These are phyloP conservation scores for Bombus picipes DNA, from an alignment of 1,140 invertebrate species.

Conservation along the genomic window DNA sequence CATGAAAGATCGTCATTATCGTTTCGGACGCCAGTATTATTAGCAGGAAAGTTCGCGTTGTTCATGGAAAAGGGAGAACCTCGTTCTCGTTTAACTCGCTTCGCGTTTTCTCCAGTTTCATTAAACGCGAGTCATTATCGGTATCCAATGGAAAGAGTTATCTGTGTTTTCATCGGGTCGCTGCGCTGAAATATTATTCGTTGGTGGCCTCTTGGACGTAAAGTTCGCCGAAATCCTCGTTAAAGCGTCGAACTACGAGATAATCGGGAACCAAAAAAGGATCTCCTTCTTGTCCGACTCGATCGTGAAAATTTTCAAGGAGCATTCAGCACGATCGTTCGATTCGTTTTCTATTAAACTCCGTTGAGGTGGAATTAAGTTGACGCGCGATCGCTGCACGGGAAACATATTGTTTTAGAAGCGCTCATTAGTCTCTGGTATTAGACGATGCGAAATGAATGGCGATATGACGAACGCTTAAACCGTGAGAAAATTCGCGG, in stretches of 20 bases:
- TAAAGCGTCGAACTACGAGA: background rate
- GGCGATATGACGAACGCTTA: background rate
- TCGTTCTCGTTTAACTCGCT: background rate
- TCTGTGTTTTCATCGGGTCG: background rate
- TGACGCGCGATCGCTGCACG: background rate
- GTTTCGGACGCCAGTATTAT: background rate
- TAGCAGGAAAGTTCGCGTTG: background rate
- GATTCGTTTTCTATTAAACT: no score
- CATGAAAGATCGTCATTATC: background rate
- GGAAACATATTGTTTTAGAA: background rate
- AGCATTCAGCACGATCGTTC: no score
- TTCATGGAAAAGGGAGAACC: background rate
- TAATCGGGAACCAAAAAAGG: background rate
- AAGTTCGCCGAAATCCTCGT: background rate
- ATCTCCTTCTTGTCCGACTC: no score
- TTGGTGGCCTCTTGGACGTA: background rate
- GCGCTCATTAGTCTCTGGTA: background rate
- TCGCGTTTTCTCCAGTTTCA: background rate
- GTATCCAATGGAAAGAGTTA: constrained; percentile 15
- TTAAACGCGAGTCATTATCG: constrained; percentile 37
- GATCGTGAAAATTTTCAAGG: no score
- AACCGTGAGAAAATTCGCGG: background rate
- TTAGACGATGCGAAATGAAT: background rate
- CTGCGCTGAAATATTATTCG: background rate
- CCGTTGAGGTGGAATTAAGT: background rate